These are phyloP conservation scores for Megaptera novaeangliae DNA, from an alignment of 2,113 vertebrate species.

Conservation along the genomic window DNA sequence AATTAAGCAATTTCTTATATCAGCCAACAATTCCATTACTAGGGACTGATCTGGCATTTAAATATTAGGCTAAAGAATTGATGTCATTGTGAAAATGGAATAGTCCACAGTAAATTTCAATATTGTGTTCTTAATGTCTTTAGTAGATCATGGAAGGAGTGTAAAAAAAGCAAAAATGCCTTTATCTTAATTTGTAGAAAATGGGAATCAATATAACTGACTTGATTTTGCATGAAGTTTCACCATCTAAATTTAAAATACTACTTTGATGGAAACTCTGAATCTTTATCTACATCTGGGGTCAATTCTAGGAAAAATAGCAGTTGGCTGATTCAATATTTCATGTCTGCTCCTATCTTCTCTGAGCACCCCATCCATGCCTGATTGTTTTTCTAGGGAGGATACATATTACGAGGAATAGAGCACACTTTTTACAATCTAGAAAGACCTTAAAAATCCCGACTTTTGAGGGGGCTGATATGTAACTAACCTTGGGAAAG, in stretches of 20 bases:
- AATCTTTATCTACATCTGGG: not conserved
- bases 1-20: constrained; percentile 2
- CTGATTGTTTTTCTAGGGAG: not conserved
- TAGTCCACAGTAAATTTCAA: not conserved
- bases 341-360: not conserved
- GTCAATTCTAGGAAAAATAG: constrained; percentile 6
- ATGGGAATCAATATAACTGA: not conserved
- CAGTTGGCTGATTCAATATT: not conserved
- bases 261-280: not conserved
- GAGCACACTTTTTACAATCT: not conserved
- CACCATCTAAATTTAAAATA: not conserved
- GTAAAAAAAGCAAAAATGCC: not conserved
- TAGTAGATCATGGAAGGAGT: not conserved
- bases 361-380: not conserved
- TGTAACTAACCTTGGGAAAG: not conserved
- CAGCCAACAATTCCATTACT: not conserved
- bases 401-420: not conserved
- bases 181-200: not conserved
- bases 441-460: not conserved
- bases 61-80: not conserved
- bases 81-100: not conserved
- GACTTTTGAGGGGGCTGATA: not conserved
- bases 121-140: not conserved
- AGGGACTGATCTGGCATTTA: not conserved
- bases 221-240: not conserved